Evolutionary conservation across 2,113 vertebrate species (phyloP), one percentile per base, ranked within the genome.

Genomic region (Vulpes lagopus): DNA sequence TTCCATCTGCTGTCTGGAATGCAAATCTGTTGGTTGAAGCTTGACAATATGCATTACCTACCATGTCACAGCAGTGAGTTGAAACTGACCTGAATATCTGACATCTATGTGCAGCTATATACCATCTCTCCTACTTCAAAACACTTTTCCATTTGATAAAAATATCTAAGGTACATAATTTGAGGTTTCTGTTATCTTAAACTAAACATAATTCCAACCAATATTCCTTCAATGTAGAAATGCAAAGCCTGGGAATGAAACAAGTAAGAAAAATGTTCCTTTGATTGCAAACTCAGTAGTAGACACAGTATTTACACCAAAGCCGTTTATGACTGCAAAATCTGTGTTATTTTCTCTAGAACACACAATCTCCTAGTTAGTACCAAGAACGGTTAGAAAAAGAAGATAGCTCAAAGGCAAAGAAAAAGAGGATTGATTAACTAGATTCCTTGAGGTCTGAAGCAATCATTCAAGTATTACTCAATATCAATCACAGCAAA

Each of bases 61-160:
- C 27, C 79, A 76, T n/a, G 7, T 88, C 51, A 81, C 9, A 73
- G 11, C 35, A 60, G 3, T 53, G 12, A 88, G 30, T 22, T 73
- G 49, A 85, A 95, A 92, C 53, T 32, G 80, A 84, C 23, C 49
- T n/a, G 0, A 90, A 55, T 90, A 23, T 84, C 79, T 78, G 53
- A 89, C 1, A 27, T 74, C 25, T 85, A 43, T 25, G 11, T 19
- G n/a, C 8, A 81, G 43, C 2, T 27, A 78, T 27, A 32, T 43
- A 71, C 53, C 32, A 65, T 69, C 14, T 6, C 19, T 91, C 49
- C 51, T 64, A 30, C 43, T 5, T 96, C 32, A 73, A 87, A 59
- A 67, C 22, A 60, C 30, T 94, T 93, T 94, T 96, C 11, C 16
- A 74, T 65, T 1, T 81, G 43, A 57, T 88, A 35, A 91, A 95